Evolutionary conservation across 2,797 vertebrate species (phyloP).

Genomic region (Characodon lateralis): DNA sequence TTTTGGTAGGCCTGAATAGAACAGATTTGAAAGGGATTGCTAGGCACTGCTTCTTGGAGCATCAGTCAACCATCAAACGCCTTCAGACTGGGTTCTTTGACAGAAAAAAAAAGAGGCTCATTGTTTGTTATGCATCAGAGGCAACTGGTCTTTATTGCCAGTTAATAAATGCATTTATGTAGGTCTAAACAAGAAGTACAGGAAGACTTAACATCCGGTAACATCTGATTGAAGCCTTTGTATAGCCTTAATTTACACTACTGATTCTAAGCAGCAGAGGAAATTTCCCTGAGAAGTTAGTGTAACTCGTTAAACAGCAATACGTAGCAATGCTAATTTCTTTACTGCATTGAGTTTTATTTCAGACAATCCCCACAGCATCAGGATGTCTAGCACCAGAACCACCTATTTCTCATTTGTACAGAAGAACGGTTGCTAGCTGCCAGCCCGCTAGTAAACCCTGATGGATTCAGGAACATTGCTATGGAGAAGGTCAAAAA

Average conservation of each 20-base stretch:
- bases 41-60: too few relatives aligned
- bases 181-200: background rate
- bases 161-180: background rate
- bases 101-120: too few relatives aligned
- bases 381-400: too few relatives aligned
- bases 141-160: background rate
- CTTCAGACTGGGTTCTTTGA: background rate
- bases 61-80: too few relatives aligned
- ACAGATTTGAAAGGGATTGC: too few relatives aligned
- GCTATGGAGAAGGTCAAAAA: background rate
- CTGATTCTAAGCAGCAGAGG: background rate
- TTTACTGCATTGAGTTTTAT: background rate
- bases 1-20: background rate
- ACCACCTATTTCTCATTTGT: too few relatives aligned
- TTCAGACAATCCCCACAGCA: background rate
- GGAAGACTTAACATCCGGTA: background rate
- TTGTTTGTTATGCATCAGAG: background rate
- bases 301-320: background rate
- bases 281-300: background rate
- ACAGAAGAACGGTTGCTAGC: background rate
- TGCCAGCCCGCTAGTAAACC: background rate
- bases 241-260: background rate
- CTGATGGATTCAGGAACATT: background rate
- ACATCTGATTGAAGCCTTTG: background rate
- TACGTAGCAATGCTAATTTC: background rate